A percentile compares a stretch with the other conserved stretches of the same genome.
These are phyloP conservation scores for Linnaemya tessellans DNA, from an alignment of 2,888 invertebrate species.

Conservation along the genomic window DNA sequence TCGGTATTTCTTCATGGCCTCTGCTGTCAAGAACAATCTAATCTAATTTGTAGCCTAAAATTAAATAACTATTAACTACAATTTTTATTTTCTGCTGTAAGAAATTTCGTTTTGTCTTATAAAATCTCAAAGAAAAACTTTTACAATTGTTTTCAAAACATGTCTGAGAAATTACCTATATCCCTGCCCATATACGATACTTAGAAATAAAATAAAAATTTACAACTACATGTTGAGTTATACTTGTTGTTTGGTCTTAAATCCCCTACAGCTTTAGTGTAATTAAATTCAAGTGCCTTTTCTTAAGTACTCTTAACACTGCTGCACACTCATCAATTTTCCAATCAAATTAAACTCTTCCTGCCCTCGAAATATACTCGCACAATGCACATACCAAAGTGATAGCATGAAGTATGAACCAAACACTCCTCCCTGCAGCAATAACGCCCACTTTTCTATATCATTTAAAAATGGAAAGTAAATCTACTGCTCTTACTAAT, in stretches of 20 bases:
- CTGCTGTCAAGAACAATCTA: not conserved
- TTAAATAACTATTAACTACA: slow-evolving; percentile 27
- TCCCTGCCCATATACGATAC: not conserved
- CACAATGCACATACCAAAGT: slow-evolving; percentile 14
- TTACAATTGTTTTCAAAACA: slow-evolving; percentile 34
- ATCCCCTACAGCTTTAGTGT: slow-evolving; percentile 71
- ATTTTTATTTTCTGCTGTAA: not conserved
- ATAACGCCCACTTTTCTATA: slow-evolving; percentile 54
- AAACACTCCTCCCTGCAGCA: slow-evolving; percentile 20
- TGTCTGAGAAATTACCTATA: slow-evolving; percentile 34
- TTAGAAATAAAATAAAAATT: not conserved
- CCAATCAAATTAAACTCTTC: slow-evolving; percentile 73
- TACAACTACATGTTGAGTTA: slow-evolving; percentile 21
- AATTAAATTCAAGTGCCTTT: slow-evolving; percentile 71
- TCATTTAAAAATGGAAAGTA: slow-evolving; percentile 11
- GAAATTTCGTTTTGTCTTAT: slow-evolving; percentile 2
- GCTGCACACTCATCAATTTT: slow-evolving; percentile 72
- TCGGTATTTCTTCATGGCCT: not conserved
- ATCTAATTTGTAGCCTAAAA: slow-evolving; percentile 27
- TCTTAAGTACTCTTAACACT: slow-evolving; percentile 72
- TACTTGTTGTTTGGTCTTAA: slow-evolving; percentile 53
- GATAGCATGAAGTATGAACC: slow-evolving; percentile 24
- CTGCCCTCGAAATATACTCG: slow-evolving; percentile 55
- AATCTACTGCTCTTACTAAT: slow-evolving; percentile 12
- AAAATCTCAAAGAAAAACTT: not conserved